phyloP scores from a whole-genome alignment of 2,113 vertebrate genomes.

The Corydoras sp. region DNA sequence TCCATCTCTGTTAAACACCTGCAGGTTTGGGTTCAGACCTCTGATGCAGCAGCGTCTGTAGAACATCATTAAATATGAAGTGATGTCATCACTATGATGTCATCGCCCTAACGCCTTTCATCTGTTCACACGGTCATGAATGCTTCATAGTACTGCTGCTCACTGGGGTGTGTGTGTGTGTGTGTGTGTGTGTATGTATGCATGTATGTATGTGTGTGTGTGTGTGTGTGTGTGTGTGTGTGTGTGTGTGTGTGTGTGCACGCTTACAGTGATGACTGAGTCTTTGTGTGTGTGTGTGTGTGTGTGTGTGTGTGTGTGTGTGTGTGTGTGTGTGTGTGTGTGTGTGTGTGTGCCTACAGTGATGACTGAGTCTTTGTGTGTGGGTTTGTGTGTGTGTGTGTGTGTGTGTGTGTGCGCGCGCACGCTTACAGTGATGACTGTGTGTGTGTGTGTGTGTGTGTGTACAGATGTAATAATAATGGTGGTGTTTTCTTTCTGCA shows the following conservation, averaged over 20 bases:
- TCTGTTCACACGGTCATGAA: background rate
- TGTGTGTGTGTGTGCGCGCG: background rate
- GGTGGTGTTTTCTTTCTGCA: constrained; percentile 37
- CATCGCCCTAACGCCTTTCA: too few relatives aligned
- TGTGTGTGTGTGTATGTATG: background rate
- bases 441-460: constrained; percentile 11
- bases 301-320: constrained; percentile 21
- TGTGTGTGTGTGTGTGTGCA: constrained; percentile 6
- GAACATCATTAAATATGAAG: too few relatives aligned
- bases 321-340: constrained; percentile 19
- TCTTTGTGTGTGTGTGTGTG: background rate
- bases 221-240: constrained; percentile 11
- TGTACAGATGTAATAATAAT: background rate
- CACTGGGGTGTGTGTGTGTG: background rate
- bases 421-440: background rate
- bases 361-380: constrained; percentile 1
- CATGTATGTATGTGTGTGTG: background rate
- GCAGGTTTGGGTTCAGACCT: too few relatives aligned
- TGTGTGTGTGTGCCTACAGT: background rate
- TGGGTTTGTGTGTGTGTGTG: background rate
- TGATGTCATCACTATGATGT: too few relatives aligned
- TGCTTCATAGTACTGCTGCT: background rate
- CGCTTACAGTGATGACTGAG: background rate
- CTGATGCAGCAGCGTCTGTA: too few relatives aligned
- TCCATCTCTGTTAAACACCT: too few relatives aligned